Evolutionary conservation across 2,113 vertebrate species (phyloP).

Genomic region (Carassius gibelio): DNA sequence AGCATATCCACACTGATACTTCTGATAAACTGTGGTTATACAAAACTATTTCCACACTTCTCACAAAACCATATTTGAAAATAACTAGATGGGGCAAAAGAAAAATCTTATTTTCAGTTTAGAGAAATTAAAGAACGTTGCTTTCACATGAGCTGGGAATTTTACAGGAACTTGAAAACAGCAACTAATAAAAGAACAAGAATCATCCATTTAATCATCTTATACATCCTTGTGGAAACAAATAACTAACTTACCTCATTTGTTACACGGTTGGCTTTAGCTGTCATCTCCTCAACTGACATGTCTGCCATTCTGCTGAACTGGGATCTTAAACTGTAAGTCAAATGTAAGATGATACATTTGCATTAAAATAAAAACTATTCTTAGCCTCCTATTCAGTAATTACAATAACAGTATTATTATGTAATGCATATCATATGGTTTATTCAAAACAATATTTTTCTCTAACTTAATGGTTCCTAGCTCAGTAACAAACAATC

Average conservation of each 20-base stretch:
- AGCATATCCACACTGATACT: background rate
- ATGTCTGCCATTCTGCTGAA: conserved; percentile 84
- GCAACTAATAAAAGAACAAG: background rate
- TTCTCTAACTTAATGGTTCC: background rate
- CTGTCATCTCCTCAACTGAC: conserved; percentile 84
- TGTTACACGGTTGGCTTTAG: conserved; percentile 86
- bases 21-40: background rate
- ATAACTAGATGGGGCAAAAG: background rate
- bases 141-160: background rate
- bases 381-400: too few relatives aligned
- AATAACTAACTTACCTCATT: conserved; percentile 82
- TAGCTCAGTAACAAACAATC: background rate
- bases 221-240: background rate
- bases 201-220: background rate
- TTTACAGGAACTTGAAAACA: background rate
- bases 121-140: background rate
- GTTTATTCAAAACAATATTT: background rate
- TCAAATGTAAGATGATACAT: background rate
- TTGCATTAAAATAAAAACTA: background rate
- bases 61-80: background rate
- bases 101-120: background rate
- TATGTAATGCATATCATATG: background rate
- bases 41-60: background rate
- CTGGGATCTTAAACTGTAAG: background rate
- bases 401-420: too few relatives aligned